A percentile compares a stretch with the other conserved stretches of the same genome.
phyloP scores from a whole-genome alignment of 1,140 invertebrate species.

The Leguminivora glycinivorella region DNA sequence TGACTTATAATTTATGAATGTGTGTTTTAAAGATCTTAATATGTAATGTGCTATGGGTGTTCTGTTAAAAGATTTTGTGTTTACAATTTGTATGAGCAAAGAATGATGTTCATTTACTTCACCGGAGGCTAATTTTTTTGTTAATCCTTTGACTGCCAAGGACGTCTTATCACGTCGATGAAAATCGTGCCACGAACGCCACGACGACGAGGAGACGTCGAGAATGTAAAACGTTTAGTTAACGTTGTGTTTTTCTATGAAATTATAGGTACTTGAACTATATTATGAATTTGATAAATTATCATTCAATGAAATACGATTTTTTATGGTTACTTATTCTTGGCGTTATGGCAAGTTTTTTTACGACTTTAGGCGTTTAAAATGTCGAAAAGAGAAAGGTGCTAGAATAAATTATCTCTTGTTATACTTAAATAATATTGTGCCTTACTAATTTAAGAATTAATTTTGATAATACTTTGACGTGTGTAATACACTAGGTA shows the following conservation, averaged over 20 bases:
- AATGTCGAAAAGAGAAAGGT: neutral
- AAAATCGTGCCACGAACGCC: neutral
- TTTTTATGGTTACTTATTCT: neutral
- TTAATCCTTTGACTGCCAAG: neutral
- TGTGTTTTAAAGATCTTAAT: too few relatives aligned
- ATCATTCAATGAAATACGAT: too few relatives aligned
- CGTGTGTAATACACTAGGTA: neutral
- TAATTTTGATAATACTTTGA: neutral
- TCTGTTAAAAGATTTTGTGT: too few relatives aligned
- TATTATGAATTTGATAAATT: too few relatives aligned
- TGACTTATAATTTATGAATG: too few relatives aligned
- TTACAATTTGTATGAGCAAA: neutral
- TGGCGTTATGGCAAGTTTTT: neutral
- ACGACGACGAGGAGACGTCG: neutral
- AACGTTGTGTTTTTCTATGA: too few relatives aligned
- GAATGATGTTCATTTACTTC: too few relatives aligned
- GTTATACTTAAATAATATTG: neutral
- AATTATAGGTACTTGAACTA: too few relatives aligned
- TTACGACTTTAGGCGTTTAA: neutral
- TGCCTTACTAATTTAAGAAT: neutral
- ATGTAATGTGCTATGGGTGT: too few relatives aligned
- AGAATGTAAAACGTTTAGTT: neutral
- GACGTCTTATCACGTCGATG: neutral
- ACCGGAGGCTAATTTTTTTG: neutral
- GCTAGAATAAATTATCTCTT: conserved; percentile 1